Conservation (phyloP, 2,888 invertebrate species). For the Pantelozetes paolii region DNA sequence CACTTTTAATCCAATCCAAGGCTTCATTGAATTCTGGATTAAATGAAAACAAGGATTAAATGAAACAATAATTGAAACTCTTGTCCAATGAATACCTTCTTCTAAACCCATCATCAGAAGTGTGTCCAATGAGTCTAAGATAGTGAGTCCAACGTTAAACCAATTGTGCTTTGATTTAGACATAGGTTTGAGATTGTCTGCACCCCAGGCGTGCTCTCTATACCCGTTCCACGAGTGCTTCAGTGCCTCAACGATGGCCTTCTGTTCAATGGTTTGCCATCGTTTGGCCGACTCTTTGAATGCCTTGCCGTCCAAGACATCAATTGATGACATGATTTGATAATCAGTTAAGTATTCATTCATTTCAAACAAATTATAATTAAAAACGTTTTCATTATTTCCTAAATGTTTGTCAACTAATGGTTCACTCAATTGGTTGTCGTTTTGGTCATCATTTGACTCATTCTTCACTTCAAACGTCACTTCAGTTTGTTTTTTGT, state of each 20-base stretch:
- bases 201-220: slow-evolving; percentile 91
- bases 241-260: slow-evolving; percentile 80
- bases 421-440: slow-evolving; percentile 23
- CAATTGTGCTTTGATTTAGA: slow-evolving; percentile 79
- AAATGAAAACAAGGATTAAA: no score
- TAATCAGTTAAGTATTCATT: neutral
- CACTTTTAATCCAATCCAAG: slow-evolving; percentile 76
- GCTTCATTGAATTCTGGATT: slow-evolving; percentile 84
- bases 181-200: slow-evolving; percentile 89
- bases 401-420: neutral
- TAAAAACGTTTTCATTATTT: no score
- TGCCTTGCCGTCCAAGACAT: neutral
- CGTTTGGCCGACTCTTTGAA: slow-evolving; percentile 14
- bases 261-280: slow-evolving; percentile 66
- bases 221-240: slow-evolving; percentile 92
- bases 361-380: neutral
- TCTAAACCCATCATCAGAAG: slow-evolving; percentile 91
- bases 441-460: neutral
- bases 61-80: no score
- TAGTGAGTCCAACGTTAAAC: slow-evolving; percentile 93
- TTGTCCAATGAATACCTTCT: slow-evolving; percentile 68
- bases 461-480: neutral
- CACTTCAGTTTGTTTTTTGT: neutral
- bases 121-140: slow-evolving; percentile 92
- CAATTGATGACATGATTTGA: neutral